Percentiles rank a stretch among this genome's conserved stretches.
Conservation (phyloP, 2,797 vertebrate species). For the Poeciliopsis paucimaculata region DNA sequence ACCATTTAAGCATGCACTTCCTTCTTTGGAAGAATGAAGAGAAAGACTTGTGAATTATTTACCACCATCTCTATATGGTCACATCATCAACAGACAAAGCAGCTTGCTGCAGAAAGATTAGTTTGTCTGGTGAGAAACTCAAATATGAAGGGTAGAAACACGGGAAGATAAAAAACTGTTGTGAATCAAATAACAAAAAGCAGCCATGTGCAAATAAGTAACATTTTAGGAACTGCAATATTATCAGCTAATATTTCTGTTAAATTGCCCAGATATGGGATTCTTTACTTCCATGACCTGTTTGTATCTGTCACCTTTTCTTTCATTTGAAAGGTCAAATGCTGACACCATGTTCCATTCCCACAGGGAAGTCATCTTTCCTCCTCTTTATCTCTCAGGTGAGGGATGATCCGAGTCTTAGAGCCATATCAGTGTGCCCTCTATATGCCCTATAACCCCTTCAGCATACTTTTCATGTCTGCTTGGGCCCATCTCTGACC, state of each 20-base stretch:
- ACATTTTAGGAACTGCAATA: constrained; percentile 23
- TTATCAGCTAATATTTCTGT: constrained; percentile 43
- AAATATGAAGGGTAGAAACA: constrained; percentile 49
- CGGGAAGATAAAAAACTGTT: constrained; percentile 31
- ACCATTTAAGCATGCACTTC: constrained; percentile 23
- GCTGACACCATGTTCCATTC: constrained; percentile 58
- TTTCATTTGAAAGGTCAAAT: constrained; percentile 75
- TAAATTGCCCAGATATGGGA: constrained; percentile 71
- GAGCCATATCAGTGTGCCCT: constrained; percentile 47
- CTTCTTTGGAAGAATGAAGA: constrained; percentile 62
- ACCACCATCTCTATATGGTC: constrained; percentile 64
- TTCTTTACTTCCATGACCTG: constrained; percentile 69
- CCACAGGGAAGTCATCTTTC: constrained; percentile 67
- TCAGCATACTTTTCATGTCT: constrained; percentile 23
- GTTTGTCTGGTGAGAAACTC: constrained; percentile 67
- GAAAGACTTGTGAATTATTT: constrained; percentile 83
- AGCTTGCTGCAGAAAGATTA: constrained; percentile 65
- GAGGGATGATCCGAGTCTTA: constrained; percentile 64
- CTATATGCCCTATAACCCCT: constrained; percentile 50
- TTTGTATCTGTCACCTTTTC: constrained; percentile 68
- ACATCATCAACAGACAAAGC: constrained; percentile 68
- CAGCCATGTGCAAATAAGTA: constrained; percentile 31
- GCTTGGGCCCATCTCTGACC: constrained; percentile 23
- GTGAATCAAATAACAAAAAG: constrained; percentile 31
- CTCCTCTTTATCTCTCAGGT: constrained; percentile 74